Conservation (phyloP, 2,797 vertebrate species). For the Scolopax rusticola region DNA sequence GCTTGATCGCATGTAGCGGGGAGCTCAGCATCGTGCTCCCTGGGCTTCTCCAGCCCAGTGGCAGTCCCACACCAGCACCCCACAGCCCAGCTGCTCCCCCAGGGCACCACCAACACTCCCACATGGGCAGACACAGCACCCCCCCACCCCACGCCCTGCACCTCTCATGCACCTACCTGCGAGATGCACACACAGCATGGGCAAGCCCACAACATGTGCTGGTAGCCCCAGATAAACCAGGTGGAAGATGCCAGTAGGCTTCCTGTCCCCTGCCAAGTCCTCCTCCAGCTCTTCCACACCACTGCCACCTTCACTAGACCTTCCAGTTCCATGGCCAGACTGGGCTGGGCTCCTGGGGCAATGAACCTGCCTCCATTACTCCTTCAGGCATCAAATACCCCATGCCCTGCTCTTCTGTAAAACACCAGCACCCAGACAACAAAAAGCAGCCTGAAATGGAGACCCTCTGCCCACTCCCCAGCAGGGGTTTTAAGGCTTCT, state of each 20-base stretch:
- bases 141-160: background rate
- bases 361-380: background rate
- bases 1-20: slow-evolving; percentile 3
- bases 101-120: fast-evolving
- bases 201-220: fast-evolving
- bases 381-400: background rate
- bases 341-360: background rate
- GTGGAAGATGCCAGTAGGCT: background rate
- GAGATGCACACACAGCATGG: fast-evolving
- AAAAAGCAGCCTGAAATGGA: background rate
- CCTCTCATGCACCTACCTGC: background rate
- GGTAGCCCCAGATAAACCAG: background rate
- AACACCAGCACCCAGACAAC: background rate
- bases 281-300: background rate
- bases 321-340: background rate
- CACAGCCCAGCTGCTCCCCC: background rate
- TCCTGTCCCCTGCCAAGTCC: background rate
- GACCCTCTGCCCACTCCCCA: fast-evolving
- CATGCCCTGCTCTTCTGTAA: background rate
- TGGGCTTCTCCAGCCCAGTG: background rate
- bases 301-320: fast-evolving
- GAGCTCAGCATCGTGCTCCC: slow-evolving; percentile 29
- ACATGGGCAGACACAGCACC: background rate
- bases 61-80: background rate
- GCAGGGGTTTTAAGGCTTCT: background rate